A percentile compares a stretch with the other conserved stretches of the same genome.
These are phyloP conservation scores for Bradysia coprophila DNA, from an alignment of 1,140 invertebrate species.

Conservation along the genomic window DNA sequence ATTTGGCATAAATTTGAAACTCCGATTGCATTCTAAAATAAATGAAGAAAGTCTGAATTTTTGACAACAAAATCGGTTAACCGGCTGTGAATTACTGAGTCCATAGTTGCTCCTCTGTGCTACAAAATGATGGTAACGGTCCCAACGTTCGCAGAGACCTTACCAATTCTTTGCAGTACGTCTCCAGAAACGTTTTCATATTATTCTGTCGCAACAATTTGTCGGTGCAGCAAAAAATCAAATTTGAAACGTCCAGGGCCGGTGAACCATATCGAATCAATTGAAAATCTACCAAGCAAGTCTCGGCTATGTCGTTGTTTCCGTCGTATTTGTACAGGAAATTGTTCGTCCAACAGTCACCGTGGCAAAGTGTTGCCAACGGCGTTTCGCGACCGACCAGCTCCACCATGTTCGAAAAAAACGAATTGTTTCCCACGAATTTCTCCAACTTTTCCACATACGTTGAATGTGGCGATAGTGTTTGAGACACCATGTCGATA, in stretches of 20 bases:
- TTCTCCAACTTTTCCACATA: slow-evolving; percentile 36
- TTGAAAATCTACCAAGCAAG: slow-evolving; percentile 52
- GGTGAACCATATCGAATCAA: slow-evolving; percentile 44
- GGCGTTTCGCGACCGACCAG: slow-evolving; percentile 36
- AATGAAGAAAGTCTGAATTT: too few relatives aligned
- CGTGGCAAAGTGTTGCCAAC: slow-evolving; percentile 47
- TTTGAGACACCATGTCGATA: slow-evolving; percentile 39
- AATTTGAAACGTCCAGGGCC: slow-evolving; percentile 42
- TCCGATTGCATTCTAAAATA: slow-evolving; percentile 34
- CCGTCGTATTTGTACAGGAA: slow-evolving; percentile 40
- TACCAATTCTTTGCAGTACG: slow-evolving; percentile 24
- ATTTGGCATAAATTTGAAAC: slow-evolving; percentile 38
- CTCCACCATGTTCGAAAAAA: slow-evolving; percentile 46
- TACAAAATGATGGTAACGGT: slow-evolving; percentile 21
- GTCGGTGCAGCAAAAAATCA: slow-evolving; percentile 44
- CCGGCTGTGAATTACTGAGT: slow-evolving; percentile 34
- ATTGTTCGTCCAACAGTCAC: slow-evolving; percentile 61
- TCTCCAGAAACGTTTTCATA: slow-evolving; percentile 34
- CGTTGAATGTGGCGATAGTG: slow-evolving; percentile 30
- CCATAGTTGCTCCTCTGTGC: slow-evolving; percentile 27
- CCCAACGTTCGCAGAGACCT: slow-evolving; percentile 27
- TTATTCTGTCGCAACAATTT: slow-evolving; percentile 34
- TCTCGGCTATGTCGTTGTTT: slow-evolving; percentile 29
- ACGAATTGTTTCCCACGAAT: slow-evolving; percentile 40
- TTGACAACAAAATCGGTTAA: too few relatives aligned